Evolutionary conservation across 2,113 vertebrate genomes (phyloP).

Genomic region (Ornithorhynchus anatinus): DNA sequence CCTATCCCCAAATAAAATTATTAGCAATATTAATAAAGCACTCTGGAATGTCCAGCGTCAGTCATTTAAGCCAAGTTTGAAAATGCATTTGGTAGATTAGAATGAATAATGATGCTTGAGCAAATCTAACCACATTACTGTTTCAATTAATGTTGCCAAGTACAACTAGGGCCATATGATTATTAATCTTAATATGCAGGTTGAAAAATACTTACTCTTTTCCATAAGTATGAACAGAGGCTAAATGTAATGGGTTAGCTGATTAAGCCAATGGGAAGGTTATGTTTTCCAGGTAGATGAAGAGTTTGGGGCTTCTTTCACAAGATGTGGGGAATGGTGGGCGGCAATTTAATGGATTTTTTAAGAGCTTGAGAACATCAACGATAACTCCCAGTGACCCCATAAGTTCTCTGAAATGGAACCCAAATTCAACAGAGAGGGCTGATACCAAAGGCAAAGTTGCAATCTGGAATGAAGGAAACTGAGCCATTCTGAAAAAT

Average conservation of each 20-base stretch:
- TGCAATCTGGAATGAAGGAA: too few relatives aligned
- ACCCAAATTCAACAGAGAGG: too few relatives aligned
- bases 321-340: too few relatives aligned
- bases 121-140: not conserved
- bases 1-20: conserved; percentile 33
- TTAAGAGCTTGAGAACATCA: too few relatives aligned
- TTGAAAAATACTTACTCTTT: not conserved
- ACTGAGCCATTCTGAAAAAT: too few relatives aligned
- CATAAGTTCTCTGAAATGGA: too few relatives aligned
- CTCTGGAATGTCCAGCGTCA: not conserved
- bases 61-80: not conserved
- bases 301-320: too few relatives aligned
- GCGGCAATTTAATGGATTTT: too few relatives aligned
- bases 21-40: conserved; percentile 27
- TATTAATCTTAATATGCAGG: not conserved
- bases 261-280: conserved; percentile 22
- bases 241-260: not conserved
- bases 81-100: conserved; percentile 2
- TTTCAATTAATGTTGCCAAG: conserved; percentile 10
- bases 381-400: too few relatives aligned
- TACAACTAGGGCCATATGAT: not conserved
- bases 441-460: too few relatives aligned
- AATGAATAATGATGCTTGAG: conserved; percentile 17
- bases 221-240: not conserved
- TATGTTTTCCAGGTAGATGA: not conserved